phyloP scores from a whole-genome alignment of 2,888 invertebrate genomes.

The Crioceris asparagi region DNA sequence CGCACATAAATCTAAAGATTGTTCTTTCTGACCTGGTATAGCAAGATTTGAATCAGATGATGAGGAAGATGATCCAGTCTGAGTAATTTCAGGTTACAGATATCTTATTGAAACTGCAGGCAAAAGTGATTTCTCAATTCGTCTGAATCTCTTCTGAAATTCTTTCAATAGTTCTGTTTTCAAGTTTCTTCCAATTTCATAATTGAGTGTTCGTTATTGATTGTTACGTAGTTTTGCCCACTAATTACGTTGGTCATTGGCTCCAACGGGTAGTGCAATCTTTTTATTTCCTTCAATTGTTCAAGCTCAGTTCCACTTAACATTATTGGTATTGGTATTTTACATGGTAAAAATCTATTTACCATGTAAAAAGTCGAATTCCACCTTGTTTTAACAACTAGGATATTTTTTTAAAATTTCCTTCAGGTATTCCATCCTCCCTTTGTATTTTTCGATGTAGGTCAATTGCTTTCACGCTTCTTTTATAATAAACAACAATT shows the following conservation, averaged over 20 bases:
- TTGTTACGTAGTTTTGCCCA: slow-evolving; percentile 1
- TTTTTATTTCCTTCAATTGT: background rate
- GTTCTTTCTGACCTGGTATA: no score
- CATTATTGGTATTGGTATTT: slow-evolving; percentile 3
- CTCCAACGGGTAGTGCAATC: background rate
- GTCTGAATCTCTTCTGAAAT: no score
- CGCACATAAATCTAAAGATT: no score
- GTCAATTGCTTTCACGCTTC: slow-evolving; percentile 7
- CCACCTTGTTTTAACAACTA: slow-evolving; percentile 4
- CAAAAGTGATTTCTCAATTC: no score
- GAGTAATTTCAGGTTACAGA: no score
- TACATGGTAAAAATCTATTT: background rate
- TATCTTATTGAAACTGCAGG: no score
- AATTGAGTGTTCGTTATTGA: no score
- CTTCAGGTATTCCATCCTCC: background rate
- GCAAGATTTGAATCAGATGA: no score
- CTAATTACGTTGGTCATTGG: slow-evolving; percentile 2
- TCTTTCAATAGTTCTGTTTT: no score
- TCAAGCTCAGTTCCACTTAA: background rate
- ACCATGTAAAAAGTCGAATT: slow-evolving; percentile 2
- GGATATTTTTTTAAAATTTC: no score
- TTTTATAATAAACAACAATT: slow-evolving; percentile 9
- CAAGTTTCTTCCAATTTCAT: no score
- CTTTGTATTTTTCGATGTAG: background rate
- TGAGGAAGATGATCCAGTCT: no score